Base-by-base conservation (phyloP, 2,888 invertebrate genomes). In the Smittia aterrima region DNA sequence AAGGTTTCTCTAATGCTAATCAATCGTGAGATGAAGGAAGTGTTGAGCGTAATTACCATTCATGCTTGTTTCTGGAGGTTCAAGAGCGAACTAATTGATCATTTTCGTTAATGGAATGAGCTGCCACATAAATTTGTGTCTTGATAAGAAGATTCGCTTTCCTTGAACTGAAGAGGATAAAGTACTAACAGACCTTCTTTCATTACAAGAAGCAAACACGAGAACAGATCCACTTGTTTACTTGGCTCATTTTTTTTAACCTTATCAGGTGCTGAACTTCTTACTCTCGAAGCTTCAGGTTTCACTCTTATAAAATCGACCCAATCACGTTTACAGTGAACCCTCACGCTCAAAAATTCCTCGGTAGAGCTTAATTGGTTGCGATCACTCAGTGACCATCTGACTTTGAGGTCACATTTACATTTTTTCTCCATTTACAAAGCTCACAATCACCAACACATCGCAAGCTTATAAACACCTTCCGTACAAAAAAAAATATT, bases 391-490 rank as follows among this genome's bases (percentile, higher is more conserved):
- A 54, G 3, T 71, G 38, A 58, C 71, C 71, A 71, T 71, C 71
- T 71, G 71, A 71, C 71, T 71, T 71, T 71, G 71, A 58, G 71
- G 71, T 71, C 71, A 71, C 71, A 71, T 71, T 71, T 71, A 71
- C 71, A 71, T 71, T 58, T 71, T 71, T 25, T 71, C 18, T 47
- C 41, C 68, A 41, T 41, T 68, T 25, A 58, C 16, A 47, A 58
- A 22, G 58, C 22, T 22, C 53, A 24, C 24, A 18, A 2, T n/a
- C 58, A 58, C 20, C 20, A 58, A 13, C 24, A 58, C 58, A 47
- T 4, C 18, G 4, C n/a, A n/a, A n/a, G n/a, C n/a, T 2, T 11
- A 18, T 18, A 47, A 47, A 11, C 53, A 47, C n/a, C 53, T 16
- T 16, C n/a, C n/a, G 16, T 16, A 47, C 58, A 58, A 22, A 16